Evolutionary conservation across 2,888 invertebrate species (phyloP).

Genomic region (Megamerina dolium): DNA sequence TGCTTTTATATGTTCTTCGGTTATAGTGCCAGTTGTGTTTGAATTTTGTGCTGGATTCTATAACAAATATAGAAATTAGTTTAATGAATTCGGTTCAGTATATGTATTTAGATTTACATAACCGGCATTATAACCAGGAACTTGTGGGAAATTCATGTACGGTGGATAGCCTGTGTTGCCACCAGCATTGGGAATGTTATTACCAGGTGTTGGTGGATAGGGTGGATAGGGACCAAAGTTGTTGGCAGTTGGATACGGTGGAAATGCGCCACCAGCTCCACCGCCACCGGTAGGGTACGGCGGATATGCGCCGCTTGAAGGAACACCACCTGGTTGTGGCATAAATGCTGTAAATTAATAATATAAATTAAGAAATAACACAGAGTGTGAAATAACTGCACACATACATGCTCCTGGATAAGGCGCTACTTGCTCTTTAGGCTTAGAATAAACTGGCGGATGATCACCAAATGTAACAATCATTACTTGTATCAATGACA

Average conservation of each 20-base stretch:
- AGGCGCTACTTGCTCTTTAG: slow-evolving; percentile 53
- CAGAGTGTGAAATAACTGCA: not conserved
- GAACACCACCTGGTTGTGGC: slow-evolving; percentile 45
- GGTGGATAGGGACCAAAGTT: slow-evolving; percentile 49
- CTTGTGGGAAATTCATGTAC: slow-evolving; percentile 47
- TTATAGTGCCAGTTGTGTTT: slow-evolving; percentile 71
- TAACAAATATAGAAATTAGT: not conserved
- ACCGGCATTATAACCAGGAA: slow-evolving; percentile 35
- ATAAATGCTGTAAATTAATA: slow-evolving; percentile 43
- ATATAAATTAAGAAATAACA: not conserved
- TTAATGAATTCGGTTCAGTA: not conserved
- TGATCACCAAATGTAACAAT: slow-evolving; percentile 87
- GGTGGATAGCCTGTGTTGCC: slow-evolving; percentile 53
- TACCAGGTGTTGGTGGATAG: slow-evolving; percentile 30
- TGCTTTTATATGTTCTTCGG: slow-evolving; percentile 90
- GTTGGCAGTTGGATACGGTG: slow-evolving; percentile 43
- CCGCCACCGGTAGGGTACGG: slow-evolving; percentile 53
- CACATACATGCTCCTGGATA: slow-evolving; percentile 50
- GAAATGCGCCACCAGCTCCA: slow-evolving; percentile 47
- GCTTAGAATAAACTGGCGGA: slow-evolving; percentile 86
- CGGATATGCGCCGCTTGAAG: slow-evolving; percentile 30
- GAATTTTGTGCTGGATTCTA: slow-evolving; percentile 46
- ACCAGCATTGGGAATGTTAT: slow-evolving; percentile 27
- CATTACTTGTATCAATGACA: slow-evolving; percentile 86
- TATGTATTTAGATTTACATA: slow-evolving; percentile 32